A percentile compares a stretch with the other conserved stretches of the same genome.
Conservation (phyloP, 2,113 vertebrate genomes). For the Arenaria interpres region DNA sequence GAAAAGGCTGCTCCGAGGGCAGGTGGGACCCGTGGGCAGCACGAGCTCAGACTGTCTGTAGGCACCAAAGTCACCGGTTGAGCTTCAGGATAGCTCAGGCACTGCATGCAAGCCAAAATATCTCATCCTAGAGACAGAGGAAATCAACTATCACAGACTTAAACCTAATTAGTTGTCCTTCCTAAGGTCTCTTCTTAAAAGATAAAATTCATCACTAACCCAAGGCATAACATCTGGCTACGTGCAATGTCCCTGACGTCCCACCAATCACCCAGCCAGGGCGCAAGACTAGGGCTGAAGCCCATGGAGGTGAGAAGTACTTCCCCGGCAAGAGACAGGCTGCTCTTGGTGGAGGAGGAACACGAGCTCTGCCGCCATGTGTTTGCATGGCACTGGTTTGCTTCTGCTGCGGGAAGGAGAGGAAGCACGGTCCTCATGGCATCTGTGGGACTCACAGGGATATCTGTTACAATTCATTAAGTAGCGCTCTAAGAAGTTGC, state of each 20-base stretch:
- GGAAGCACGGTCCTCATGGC: not conserved
- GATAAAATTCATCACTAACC: not conserved
- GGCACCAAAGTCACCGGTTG: not conserved
- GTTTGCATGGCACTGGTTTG: not conserved
- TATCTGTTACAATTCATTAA: constrained; percentile 62
- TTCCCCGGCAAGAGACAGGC: not conserved
- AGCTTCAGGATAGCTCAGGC: not conserved
- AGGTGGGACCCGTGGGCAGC: not conserved
- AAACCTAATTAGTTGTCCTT: not conserved
- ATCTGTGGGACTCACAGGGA: not conserved
- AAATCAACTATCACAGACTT: not conserved
- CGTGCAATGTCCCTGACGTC: not conserved
- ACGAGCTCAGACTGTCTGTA: not conserved
- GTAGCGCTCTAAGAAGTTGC: constrained; percentile 43
- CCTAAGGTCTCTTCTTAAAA: not conserved
- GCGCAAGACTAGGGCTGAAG: not conserved
- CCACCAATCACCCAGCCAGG: fast-evolving
- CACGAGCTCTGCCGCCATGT: fast-evolving
- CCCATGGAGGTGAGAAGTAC: not conserved
- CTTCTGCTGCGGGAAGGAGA: not conserved
- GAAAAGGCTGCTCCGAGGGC: not conserved
- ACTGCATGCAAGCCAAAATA: not conserved
- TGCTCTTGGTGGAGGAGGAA: not conserved
- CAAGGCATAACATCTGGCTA: not conserved
- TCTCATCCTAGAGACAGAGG: not conserved